Conservation (phyloP, 2,888 invertebrate genomes). For the Lasioglossum vierecki region DNA sequence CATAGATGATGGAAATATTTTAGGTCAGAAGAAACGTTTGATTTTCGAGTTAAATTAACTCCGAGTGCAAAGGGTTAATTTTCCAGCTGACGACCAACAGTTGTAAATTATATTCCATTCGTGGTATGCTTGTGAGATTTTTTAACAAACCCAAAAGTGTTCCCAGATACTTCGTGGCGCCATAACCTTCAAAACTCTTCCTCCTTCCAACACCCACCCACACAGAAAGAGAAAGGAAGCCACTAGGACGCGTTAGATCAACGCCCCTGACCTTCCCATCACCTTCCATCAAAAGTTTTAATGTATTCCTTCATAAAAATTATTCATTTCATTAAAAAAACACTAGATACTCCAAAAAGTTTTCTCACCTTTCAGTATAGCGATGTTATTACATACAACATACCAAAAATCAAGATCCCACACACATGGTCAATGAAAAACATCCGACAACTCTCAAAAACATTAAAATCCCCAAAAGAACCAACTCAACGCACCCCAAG, state of each 20-base stretch:
- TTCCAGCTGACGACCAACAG: background rate
- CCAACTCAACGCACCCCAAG: too few relatives aligned
- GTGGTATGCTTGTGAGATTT: background rate
- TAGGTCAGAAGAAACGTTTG: too few relatives aligned
- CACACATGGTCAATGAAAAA: background rate
- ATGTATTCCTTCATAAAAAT: background rate
- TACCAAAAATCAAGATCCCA: background rate
- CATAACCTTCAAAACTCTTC: background rate
- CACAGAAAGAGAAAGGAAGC: slow-evolving; percentile 2
- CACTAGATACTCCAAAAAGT: too few relatives aligned
- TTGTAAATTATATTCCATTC: background rate
- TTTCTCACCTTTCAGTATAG: too few relatives aligned
- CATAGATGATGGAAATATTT: too few relatives aligned
- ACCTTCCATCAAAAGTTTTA: background rate
- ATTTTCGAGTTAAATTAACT: too few relatives aligned
- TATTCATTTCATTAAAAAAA: background rate
- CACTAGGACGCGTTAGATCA: background rate
- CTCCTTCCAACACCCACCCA: background rate
- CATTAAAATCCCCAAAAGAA: background rate
- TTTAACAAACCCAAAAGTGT: background rate
- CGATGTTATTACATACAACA: too few relatives aligned
- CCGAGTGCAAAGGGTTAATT: background rate
- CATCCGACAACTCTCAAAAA: background rate
- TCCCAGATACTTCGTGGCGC: background rate
- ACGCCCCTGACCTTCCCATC: background rate